phyloP scores from a whole-genome alignment of 2,888 invertebrate genomes.

The Phortica okadai region DNA sequence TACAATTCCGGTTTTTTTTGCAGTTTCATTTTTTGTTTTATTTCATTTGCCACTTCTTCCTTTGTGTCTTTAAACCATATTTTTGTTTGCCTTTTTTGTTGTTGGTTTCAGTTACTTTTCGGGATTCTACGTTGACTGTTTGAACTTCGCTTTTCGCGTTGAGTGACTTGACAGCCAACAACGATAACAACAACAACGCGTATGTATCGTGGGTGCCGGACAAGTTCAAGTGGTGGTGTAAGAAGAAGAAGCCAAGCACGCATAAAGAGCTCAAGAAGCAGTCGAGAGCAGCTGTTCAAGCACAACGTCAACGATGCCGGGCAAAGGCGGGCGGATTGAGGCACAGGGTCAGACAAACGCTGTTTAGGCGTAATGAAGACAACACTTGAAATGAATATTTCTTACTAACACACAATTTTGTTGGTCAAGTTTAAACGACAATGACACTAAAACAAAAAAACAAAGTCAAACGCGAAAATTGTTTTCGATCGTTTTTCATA shows the following conservation, averaged over 20 bases:
- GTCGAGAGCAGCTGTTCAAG: conserved; percentile 42
- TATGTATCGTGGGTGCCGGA: conserved; percentile 18
- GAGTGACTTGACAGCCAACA: neutral
- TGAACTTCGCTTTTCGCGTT: too few species aligned
- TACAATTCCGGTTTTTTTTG: conserved; percentile 66
- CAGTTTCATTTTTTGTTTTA: conserved; percentile 49
- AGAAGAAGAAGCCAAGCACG: conserved; percentile 19
- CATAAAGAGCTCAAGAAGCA: conserved; percentile 53
- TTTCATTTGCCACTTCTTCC: conserved; percentile 39
- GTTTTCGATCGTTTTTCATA: too few species aligned
- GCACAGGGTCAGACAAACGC: neutral
- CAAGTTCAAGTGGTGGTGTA: conserved; percentile 25
- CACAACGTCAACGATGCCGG: neutral
- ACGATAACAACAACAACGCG: neutral
- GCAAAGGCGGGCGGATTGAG: neutral
- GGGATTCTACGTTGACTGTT: conserved; percentile 20
- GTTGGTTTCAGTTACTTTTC: conserved; percentile 51
- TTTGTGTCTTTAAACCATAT: conserved; percentile 55
- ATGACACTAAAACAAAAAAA: conserved; percentile 20
- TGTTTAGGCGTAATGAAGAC: conserved; percentile 45
- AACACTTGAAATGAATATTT: conserved; percentile 36
- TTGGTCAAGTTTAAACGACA: conserved; percentile 40
- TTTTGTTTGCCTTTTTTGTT: conserved; percentile 27
- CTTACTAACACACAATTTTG: conserved; percentile 31
- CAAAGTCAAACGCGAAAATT: neutral